Percentiles rank a stretch among this genome's conserved stretches.
phyloP scores from a whole-genome alignment of 2,113 vertebrate genomes.

The Excalfactoria chinensis region DNA sequence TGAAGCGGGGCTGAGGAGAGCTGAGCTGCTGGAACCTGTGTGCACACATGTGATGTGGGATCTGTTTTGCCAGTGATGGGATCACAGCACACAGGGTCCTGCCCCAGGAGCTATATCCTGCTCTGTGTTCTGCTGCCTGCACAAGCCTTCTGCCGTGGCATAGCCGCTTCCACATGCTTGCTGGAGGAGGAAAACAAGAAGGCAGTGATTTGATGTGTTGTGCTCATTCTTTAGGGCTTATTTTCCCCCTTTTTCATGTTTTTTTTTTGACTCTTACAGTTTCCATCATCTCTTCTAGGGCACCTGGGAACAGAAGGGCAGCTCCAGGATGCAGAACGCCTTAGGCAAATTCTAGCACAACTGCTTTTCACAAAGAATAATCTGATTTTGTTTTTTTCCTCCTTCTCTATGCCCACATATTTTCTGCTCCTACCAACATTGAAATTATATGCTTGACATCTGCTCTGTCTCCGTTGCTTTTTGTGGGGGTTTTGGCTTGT shows the following conservation, averaged over 20 bases:
- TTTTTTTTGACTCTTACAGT: background rate
- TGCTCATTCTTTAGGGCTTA: background rate
- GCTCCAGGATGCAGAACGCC: background rate
- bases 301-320: background rate
- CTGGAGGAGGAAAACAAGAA: background rate
- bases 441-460: slow-evolving; percentile 37
- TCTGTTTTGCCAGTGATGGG: background rate
- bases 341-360: slow-evolving; percentile 3
- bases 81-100: background rate
- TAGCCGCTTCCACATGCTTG: fast-evolving
- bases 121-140: background rate
- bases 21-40: background rate
- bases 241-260: background rate
- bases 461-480: background rate
- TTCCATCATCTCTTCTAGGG: background rate
- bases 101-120: background rate
- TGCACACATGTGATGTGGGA: background rate
- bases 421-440: slow-evolving; percentile 42
- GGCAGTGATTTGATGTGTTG: background rate
- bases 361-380: background rate
- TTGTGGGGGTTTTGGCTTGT: background rate
- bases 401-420: slow-evolving; percentile 10
- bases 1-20: background rate
- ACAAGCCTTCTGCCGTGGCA: background rate
- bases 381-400: slow-evolving; percentile 25